Evolutionary conservation across 2,797 vertebrate species (phyloP), one percentile per base, ranked within the genome.

Genomic region (Protonibea diacanthus): DNA sequence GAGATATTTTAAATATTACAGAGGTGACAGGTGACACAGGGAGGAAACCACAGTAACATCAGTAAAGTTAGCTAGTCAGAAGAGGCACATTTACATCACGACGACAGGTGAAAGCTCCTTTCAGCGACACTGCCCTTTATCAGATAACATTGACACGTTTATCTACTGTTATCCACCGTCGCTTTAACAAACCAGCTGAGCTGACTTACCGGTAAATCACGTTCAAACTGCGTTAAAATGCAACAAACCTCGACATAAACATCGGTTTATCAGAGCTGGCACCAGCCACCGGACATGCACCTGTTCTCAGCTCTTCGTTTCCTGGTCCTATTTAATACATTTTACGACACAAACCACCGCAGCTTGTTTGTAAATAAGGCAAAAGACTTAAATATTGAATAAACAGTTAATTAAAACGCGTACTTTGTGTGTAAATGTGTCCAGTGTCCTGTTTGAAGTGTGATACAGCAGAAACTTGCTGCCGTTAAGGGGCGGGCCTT

Each of bases 371-470:
- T 11, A 47, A 53, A 78, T 21, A 1, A 27, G 13, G 45, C 14
- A 0, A 77, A 75, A 55, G n/a, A 17, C 10, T 0, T 15, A 0
- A 2, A 42, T 1, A 11, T 12, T 23, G 6, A 60, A 76, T 15
- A 49, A 15, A 66, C 0, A 14, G 12, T 58, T 1, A 27, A 40
- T 71, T 12, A 17, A 71, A 5, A 51, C 6, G 91, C 92, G 73
- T 91, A 93, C 91, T 86, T 85, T 78, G 49, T 55, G 61, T 48
- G 70, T 58, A 70, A 83, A 88, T 80, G 60, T 56, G 74, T 84
- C 79, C 82, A 29, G 57, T 64, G 70, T 75, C 84, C 81, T 71
- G 71, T 86, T 88, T 85, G 59, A 69, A 23, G 80, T 38, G 25
- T 68, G 63, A 83, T 74, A 60, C 56, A 64, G 86, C 78, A 67